Evolutionary conservation across 1,140 invertebrate genomes (phyloP).

Genomic region (Melitaea cinxia): DNA sequence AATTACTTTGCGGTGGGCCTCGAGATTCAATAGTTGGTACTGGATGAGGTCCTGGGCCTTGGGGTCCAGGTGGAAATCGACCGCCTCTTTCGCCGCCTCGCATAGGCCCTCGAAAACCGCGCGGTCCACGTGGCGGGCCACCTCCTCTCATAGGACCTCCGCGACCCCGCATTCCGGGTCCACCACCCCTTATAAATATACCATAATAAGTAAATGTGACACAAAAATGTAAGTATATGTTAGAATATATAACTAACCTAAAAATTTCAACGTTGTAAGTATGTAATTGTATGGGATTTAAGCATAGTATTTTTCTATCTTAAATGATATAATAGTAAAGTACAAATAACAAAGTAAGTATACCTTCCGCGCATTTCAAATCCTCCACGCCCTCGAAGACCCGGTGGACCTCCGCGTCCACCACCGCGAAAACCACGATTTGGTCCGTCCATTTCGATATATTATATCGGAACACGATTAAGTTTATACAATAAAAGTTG

Average conservation of each 20-base stretch:
- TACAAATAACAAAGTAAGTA: background rate
- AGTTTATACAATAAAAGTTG: background rate
- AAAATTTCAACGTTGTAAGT: background rate
- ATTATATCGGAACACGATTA: background rate
- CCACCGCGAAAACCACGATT: constrained; percentile 69
- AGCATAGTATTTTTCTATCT: background rate
- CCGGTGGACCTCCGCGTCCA: constrained; percentile 65
- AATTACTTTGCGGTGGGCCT: constrained; percentile 68
- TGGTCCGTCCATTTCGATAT: constrained; percentile 61
- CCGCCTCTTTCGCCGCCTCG: constrained; percentile 64
- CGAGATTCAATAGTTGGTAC: constrained; percentile 78
- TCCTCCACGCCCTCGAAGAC: constrained; percentile 62
- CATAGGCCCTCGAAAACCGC: constrained; percentile 68
- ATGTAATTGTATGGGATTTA: background rate
- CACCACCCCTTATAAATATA: constrained; percentile 47
- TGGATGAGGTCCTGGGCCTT: constrained; percentile 77
- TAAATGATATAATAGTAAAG: background rate
- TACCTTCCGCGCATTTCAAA: constrained; percentile 76
- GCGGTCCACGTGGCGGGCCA: constrained; percentile 55
- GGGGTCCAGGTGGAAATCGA: constrained; percentile 68
- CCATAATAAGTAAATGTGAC: background rate
- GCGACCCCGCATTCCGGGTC: constrained; percentile 65
- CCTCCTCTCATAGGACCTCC: constrained; percentile 62
- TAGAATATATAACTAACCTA: background rate
- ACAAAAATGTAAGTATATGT: background rate